Conservation (phyloP, 2,888 invertebrate species). For the Antitype chi region DNA sequence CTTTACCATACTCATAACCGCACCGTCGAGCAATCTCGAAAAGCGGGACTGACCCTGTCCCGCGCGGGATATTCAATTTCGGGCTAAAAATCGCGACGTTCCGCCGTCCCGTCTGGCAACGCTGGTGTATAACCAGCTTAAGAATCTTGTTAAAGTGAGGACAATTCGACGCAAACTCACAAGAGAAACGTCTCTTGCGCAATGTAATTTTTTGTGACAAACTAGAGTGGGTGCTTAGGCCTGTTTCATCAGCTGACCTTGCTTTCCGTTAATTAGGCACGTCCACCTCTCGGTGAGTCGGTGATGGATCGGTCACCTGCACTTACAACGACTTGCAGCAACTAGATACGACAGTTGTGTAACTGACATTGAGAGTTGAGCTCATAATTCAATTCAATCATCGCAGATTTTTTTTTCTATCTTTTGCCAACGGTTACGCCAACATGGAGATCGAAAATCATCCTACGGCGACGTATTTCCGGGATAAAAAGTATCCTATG, state of each 20-base stretch:
- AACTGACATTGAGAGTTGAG: conserved; percentile 33
- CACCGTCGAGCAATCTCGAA: no score
- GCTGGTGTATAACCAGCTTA: neutral
- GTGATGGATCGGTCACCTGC: conserved; percentile 90
- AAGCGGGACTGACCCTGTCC: no score
- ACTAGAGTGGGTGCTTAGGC: conserved; percentile 82
- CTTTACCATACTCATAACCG: no score
- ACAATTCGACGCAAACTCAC: conserved; percentile 44
- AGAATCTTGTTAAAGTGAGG: conserved; percentile 29
- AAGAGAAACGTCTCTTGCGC: conserved; percentile 71
- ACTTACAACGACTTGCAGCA: conserved; percentile 65
- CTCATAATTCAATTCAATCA: no score
- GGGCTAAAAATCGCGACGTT: no score
- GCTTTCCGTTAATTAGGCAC: conserved; percentile 88
- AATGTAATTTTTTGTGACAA: conserved; percentile 77
- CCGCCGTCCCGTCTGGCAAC: no score
- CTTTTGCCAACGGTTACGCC: no score
- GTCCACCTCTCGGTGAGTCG: conserved; percentile 82
- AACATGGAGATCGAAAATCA: no score
- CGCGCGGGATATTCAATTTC: no score
- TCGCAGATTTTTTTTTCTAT: conserved; percentile 16
- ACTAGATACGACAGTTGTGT: conserved; percentile 68
- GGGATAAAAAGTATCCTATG: no score
- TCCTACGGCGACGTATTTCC: no score
- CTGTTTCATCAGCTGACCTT: conserved; percentile 87